Base-by-base conservation (phyloP, 2,113 vertebrate genomes). In the Melanostigma gelatinosum region DNA sequence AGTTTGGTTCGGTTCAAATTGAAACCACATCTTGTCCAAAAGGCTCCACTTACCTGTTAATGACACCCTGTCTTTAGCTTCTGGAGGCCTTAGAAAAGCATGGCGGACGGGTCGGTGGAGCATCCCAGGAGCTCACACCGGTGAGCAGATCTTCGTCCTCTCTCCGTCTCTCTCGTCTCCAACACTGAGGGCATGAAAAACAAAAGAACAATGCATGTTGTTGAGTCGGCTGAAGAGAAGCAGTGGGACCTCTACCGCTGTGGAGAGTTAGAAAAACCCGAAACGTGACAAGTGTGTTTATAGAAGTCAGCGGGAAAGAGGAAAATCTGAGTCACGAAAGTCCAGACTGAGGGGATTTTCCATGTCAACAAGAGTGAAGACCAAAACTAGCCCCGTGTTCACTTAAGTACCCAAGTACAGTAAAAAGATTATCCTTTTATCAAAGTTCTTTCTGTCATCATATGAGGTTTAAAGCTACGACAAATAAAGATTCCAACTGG, bases 271-370 rank as follows among this genome's bases (percentile, higher is more conserved):
- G 80, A 91, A 90, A 24, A 85, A 85, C 83, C 74, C 88, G 72
- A 90, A 87, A 81, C 84, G 89, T 85, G 76, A 91, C 87, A 90
- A 84, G 71, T 74, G 80, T 91, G 91, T 92, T 87, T 90, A 88
- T 58, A 62, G 69, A 88, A 86, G 71, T 85, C 68, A 60, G 86
- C 9, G 57, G 86, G 57, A 88, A 87, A 71, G 57, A 85, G 87
- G 92, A 93, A 93, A 91, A 79, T 80, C 83, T 90, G 90, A 93
- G 85, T 94, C 91, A 93, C n/a, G 42, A 52, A 84, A 70, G 64
- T 55, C 44, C 34, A 74, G 84, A 83, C 42, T 10, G 81, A 72
- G 87, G 87, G 90, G 87, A 87, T 87, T 91, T 93, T 91, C 84
- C 87, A 81, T 73, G 83, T 92, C 71, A 85, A 90, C 82, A 78